phyloP scores from a whole-genome alignment of 1,140 invertebrate genomes.

The Aphelinus certus region DNA sequence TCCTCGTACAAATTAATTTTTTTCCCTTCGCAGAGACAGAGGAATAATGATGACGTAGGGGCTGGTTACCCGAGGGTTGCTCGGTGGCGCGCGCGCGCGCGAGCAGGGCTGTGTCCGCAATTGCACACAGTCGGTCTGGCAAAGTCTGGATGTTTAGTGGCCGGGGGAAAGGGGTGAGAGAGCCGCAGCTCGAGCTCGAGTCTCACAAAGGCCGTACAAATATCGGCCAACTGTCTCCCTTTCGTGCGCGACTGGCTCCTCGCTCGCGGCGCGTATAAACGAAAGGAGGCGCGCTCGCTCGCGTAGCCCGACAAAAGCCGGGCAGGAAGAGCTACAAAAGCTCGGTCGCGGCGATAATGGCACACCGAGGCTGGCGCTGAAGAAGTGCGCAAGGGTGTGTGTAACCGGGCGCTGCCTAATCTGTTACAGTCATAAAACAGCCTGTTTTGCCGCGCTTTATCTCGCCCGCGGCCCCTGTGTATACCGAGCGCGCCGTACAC shows the following conservation, averaged over 20 bases:
- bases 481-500: neutral
- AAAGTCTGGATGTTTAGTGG: slow-evolving; percentile 37
- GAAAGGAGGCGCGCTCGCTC: neutral
- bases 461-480: slow-evolving; percentile 20
- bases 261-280: slow-evolving; percentile 31
- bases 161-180: slow-evolving; percentile 25
- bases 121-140: slow-evolving; percentile 26
- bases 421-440: slow-evolving; percentile 51
- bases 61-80: too few species aligned
- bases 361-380: neutral
- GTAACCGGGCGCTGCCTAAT: slow-evolving; percentile 43
- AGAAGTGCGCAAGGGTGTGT: too few species aligned
- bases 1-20: neutral
- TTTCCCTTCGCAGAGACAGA: neutral
- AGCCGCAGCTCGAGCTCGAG: too few species aligned
- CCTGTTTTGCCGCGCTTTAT: slow-evolving; percentile 48
- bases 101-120: slow-evolving; percentile 9
- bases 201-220: slow-evolving; percentile 55
- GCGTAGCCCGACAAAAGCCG: slow-evolving; percentile 15
- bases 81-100: too few species aligned
- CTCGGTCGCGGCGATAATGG: slow-evolving; percentile 34
- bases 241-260: slow-evolving; percentile 23
- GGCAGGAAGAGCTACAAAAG: slow-evolving; percentile 37
- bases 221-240: slow-evolving; percentile 48
- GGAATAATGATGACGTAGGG: too few species aligned